Base-by-base conservation (phyloP, 2,888 invertebrate species). In the Nematopogon swammerdamellus region DNA sequence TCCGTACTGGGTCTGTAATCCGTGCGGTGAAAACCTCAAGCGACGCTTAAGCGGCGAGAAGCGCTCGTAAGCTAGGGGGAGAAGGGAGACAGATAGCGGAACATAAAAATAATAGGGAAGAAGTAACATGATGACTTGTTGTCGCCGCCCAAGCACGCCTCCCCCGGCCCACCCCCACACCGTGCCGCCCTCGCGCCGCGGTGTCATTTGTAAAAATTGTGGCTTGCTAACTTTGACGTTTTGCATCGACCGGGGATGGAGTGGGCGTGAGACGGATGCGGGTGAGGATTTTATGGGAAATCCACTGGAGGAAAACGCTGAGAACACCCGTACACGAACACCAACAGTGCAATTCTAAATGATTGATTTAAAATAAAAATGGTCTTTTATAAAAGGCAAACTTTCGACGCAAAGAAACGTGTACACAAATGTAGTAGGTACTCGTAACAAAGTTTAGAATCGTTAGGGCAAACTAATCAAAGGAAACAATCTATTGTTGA, bases 151-250 rank as follows among this genome's bases (percentile, higher is more conserved):
- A n/a, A n/a, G n/a, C 75, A 75, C 75, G 70, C 66, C 66, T 46
- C 71, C 69, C n/a, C 72, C 74, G 76, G 74, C 74, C 74, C 77
- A 14, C 75, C 76, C 71, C 74, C 68, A 73, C 18, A 14, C 18
- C 18, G 8, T 17, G 10, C 19, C 46, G 72, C 69, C 72, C 75
- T 76, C 75, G 74, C 74, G 77, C 75, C 76, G 71, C 74, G 68
- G 74, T 74, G 77, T 77, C 77, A 79, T 79, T 79, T 79, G 77
- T 77, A 77, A 79, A 77, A 79, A 77, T 77, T 76, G 76, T 70
- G 75, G 73, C 73, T 68, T 72, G 64, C 65, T 63, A 74, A 76
- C 68, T 75, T 75, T 70, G 68, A 64, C 71, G 72, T 72, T 72
- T 75, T 74, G 36, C 11, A 36, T 36, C 3, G 25, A 4, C 4